Conservation (phyloP, 1,140 invertebrate genomes). For the Homalodisca vitripennis region DNA sequence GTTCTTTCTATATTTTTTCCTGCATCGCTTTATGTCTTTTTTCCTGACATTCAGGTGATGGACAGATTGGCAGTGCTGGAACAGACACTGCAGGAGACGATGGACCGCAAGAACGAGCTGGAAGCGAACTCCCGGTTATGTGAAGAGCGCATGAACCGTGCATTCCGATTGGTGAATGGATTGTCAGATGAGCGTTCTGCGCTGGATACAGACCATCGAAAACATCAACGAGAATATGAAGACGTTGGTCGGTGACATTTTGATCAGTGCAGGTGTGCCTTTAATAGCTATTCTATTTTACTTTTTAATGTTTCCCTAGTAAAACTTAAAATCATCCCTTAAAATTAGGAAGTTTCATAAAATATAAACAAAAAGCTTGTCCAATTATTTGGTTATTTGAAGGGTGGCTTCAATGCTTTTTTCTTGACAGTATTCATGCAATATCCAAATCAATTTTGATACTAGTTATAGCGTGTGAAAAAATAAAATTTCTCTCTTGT, state of each 20-base stretch:
- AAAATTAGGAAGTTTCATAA: background rate
- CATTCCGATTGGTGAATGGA: constrained; percentile 65
- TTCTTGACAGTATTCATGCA: background rate
- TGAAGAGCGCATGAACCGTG: constrained; percentile 71
- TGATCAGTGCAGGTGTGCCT: constrained; percentile 53
- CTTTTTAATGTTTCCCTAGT: background rate
- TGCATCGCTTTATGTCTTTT: background rate
- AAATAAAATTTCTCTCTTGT: too few relatives aligned
- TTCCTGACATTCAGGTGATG: constrained; percentile 44
- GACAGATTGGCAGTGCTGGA: constrained; percentile 64
- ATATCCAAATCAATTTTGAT: background rate
- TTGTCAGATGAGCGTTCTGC: constrained; percentile 56
- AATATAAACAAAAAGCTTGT: background rate
- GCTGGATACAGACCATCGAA: constrained; percentile 66
- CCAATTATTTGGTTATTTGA: background rate
- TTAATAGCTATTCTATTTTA: background rate
- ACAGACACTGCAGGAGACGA: constrained; percentile 59
- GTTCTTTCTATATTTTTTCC: background rate
- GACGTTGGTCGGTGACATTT: constrained; percentile 64
- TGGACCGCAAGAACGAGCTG: constrained; percentile 62
- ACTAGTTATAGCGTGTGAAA: too few relatives aligned
- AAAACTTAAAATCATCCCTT: background rate
- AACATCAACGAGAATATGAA: constrained; percentile 59
- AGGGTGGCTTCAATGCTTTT: background rate
- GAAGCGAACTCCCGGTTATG: constrained; percentile 76